Conservation (phyloP, 2,888 invertebrate genomes). For the Drosophila subsilvestris region DNA sequence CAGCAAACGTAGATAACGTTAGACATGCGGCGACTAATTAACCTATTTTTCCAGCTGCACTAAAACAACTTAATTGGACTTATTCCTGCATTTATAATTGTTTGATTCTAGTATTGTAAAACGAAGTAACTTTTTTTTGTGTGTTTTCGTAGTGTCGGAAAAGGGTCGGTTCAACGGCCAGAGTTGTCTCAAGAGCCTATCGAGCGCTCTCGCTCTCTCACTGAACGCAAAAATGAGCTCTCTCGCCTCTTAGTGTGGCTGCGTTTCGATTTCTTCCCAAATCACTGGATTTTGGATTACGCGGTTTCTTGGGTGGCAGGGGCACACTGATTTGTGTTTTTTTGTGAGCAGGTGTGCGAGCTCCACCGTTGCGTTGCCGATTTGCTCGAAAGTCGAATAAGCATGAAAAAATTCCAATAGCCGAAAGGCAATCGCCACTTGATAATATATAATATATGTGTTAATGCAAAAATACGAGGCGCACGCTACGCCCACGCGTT, state of each 20-base stretch:
- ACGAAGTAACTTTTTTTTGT: not conserved
- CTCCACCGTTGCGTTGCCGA: conserved; percentile 57
- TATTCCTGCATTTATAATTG: too few relatives aligned
- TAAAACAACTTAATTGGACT: not conserved
- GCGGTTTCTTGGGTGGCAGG: not conserved
- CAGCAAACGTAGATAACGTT: conserved; percentile 15
- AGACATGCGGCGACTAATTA: conserved; percentile 8
- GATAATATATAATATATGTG: conserved; percentile 54
- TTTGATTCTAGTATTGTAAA: not conserved
- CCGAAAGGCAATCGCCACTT: conserved; percentile 61
- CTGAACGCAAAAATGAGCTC: too few relatives aligned
- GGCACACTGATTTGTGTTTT: conserved; percentile 47
- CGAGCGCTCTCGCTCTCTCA: too few relatives aligned
- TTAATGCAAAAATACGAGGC: conserved; percentile 28
- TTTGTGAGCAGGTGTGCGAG: conserved; percentile 64
- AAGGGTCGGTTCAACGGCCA: too few relatives aligned
- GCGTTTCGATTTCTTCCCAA: too few relatives aligned
- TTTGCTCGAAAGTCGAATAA: conserved; percentile 42
- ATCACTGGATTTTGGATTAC: not conserved
- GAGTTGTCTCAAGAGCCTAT: too few relatives aligned
- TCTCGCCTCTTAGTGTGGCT: too few relatives aligned
- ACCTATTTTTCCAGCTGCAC: not conserved
- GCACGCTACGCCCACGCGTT: conserved; percentile 67
- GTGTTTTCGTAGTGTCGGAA: not conserved
- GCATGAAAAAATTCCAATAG: conserved; percentile 69